Base-by-base conservation (phyloP, 2,888 invertebrate genomes). In the Lasioglossum leucozonium region DNA sequence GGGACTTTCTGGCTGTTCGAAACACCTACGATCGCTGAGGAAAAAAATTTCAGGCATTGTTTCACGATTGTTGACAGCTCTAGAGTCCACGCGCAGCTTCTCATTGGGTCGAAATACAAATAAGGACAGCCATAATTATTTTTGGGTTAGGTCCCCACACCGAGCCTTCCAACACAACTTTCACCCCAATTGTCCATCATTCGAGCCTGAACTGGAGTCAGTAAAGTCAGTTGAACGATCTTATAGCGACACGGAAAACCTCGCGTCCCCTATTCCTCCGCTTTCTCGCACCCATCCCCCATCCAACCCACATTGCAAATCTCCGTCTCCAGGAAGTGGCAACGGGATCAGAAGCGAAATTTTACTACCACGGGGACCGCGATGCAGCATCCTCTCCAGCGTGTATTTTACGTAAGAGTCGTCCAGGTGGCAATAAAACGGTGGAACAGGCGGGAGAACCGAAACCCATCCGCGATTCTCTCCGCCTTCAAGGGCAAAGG, bases 1-100 rank as follows among this genome's bases (percentile, higher is more conserved):
- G 37, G 65, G 74, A 67, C 78, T 67, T 84, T 77, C 34, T 77
- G 74, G 73, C 77, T 75, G 69, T 81, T 62, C 58, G 47, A 80
- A 77, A 71, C 67, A 67, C 67, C 37, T n/a, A 67, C 67, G 67
- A 37, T 11, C 73, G 37, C 65, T 51, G 51, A 16, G 67, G n/a
- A 69, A 42, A 42, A 71, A 26, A 77, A n/a, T 5, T 11, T 26
- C 58, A 13, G 26, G 55, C 47, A n/a, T 34, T 37, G 30, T 22
- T 51, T 22, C 22, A 0, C 2, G 6, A 22, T 6, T 22, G 18
- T 22, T 47, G 18, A 18, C 6, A 22, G 47, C 6, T 34, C 34
- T 34, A 34, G 34, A 34, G 34, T 34, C n/a, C n/a, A n/a, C n/a
- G n/a, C n/a, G n/a, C n/a, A n/a, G n/a, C n/a, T 34, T 34, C 34